Evolutionary conservation across 2,113 vertebrate species (phyloP), one percentile per base, ranked within the genome.

Genomic region (Megaceryle maxima): DNA sequence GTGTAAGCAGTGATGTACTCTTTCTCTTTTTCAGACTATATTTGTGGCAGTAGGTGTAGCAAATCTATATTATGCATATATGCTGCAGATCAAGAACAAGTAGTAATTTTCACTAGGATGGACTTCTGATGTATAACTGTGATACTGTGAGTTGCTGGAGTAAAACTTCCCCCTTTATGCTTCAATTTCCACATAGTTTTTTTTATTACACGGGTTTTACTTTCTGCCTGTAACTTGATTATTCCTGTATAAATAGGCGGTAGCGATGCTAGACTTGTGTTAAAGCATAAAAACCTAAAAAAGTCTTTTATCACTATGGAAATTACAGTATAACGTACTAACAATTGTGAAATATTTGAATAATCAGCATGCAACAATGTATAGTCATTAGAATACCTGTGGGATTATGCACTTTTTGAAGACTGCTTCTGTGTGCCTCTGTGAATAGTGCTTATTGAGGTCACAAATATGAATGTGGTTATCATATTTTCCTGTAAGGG

Each of bases 171-270:
- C 8, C 43, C 33, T 64, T 79, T 55, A 43, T 33, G 6, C 22
- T 73, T 79, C 16, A 13, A 0, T 57, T 90, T 90, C 13, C 62
- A 79, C 26, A 13, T 37, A 43, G 17, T 76, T 55, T 85, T 72
- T 89, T 5, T 56, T 44, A 4, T 1, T 60, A 20, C 16, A 18
- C 2, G 7, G 7, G 12, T 69, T 18, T 66, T 1, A 1, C 56
- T 94, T 83, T 78, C 55, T 80, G 31, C 19, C 6, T 18, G 4
- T 57, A 75, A 67, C 29, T 14, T 11, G 13, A 8, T 29, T 83
- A 9, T 91, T 78, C 13, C 3, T n/a, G 3, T 77, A 11, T 59
- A 51, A 90, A 68, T 60, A 51, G 28, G 10, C 12, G 59, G 22
- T 62, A 76, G 57, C 0, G 1, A 33, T 91, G 59, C 14, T 80